phyloP scores from a whole-genome alignment of 2,113 vertebrate genomes.

The rat (Rattus norvegicus) region GRCr8 NC_086037.1:33868501-33869000 shows the following conservation, averaged over 20 bases:
- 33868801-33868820: constrained; percentile 53
- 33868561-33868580: neutral
- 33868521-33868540: neutral
- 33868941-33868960: accelerated
- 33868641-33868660: neutral
- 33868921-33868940: neutral
- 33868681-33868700: constrained; percentile 7
- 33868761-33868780: constrained; percentile 81
- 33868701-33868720: constrained; percentile 3
- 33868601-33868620: neutral
- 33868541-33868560: neutral
- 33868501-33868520: neutral
- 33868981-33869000: neutral
- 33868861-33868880: accelerated
- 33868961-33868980: neutral
- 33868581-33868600: neutral
- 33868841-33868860: neutral
- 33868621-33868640: neutral
- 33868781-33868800: constrained; percentile 74
- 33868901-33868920: neutral
- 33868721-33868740: constrained; percentile 80
- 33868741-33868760: constrained; percentile 79
- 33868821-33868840: neutral
- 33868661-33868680: constrained; percentile 19
- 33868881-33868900: neutral